A percentile compares a stretch with the other conserved stretches of the same genome.
These are phyloP conservation scores for Cygnus buccinator DNA, from an alignment of 2,113 vertebrate species.

Conservation along the genomic window DNA sequence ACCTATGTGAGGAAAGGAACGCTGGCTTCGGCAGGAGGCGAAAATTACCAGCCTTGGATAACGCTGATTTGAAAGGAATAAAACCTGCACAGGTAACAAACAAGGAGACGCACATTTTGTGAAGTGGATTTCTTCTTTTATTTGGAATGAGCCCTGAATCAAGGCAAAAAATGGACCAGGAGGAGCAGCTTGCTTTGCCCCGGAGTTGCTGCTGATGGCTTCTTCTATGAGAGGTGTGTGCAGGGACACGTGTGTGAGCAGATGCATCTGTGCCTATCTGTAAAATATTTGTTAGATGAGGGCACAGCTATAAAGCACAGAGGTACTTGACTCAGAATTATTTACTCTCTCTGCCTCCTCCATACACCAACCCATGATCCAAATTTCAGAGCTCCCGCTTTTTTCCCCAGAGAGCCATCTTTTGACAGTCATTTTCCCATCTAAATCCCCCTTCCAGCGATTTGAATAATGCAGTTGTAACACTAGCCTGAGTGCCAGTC, in stretches of 20 bases:
- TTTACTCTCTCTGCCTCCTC: slow-evolving; percentile 34
- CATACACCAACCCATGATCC: background rate
- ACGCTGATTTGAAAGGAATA: background rate
- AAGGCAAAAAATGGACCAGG: background rate
- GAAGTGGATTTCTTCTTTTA: background rate
- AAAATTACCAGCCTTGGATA: background rate
- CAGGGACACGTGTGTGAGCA: background rate
- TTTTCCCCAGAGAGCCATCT: background rate
- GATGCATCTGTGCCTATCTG: background rate
- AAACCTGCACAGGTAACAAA: background rate
- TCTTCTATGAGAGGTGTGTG: accelerated
- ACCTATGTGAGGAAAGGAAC: background rate
- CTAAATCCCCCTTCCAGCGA: slow-evolving; percentile 31
- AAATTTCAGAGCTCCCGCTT: slow-evolving; percentile 29
- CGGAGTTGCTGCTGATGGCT: background rate
- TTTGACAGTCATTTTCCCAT: slow-evolving; percentile 40
- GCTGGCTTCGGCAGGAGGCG: background rate
- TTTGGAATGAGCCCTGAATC: background rate
- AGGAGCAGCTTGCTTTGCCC: background rate
- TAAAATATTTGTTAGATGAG: background rate
- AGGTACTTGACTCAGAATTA: slow-evolving; percentile 8
- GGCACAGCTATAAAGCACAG: background rate
- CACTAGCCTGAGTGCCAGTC: background rate
- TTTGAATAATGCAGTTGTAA: slow-evolving; percentile 45
- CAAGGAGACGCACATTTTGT: background rate